Conservation (phyloP, 2,113 vertebrate species). For the Ammodytes marinus region DNA sequence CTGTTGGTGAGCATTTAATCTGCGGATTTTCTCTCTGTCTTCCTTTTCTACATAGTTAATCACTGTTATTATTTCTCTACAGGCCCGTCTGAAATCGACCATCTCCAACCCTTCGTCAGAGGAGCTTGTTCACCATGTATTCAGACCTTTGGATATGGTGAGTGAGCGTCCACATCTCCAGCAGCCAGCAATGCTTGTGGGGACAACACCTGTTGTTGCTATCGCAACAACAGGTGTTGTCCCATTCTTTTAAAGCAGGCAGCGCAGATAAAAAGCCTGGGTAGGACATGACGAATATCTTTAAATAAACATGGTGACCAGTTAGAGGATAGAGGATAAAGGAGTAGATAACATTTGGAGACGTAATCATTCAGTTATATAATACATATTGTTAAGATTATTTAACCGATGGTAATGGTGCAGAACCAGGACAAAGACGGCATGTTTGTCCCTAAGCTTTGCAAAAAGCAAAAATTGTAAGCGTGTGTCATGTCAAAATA, state of each 20-base stretch:
- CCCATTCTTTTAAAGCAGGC: slow-evolving; percentile 2
- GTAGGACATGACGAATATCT: neutral
- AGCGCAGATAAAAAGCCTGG: neutral
- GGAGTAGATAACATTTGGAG: neutral
- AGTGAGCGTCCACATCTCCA: slow-evolving; percentile 58
- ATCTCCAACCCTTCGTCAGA: slow-evolving; percentile 89
- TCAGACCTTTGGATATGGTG: slow-evolving; percentile 91
- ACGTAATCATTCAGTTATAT: neutral
- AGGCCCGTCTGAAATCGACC: slow-evolving; percentile 88
- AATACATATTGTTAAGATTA: neutral
- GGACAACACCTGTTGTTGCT: slow-evolving; percentile 31
- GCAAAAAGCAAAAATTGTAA: neutral
- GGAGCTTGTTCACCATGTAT: slow-evolving; percentile 90
- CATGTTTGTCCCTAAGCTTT: neutral
- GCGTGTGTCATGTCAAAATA: slow-evolving; percentile 59
- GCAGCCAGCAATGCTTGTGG: neutral
- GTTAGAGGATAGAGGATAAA: neutral
- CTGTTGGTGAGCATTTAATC: slow-evolving; percentile 86
- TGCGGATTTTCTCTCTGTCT: neutral
- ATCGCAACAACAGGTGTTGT: slow-evolving; percentile 15
- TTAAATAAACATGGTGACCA: slow-evolving; percentile 16
- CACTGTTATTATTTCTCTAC: neutral
- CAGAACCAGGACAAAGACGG: neutral
- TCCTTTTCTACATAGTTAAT: neutral
- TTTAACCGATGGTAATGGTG: neutral